Evolutionary conservation across 2,888 invertebrate genomes (phyloP).

Genomic region (Catonia carolina): DNA sequence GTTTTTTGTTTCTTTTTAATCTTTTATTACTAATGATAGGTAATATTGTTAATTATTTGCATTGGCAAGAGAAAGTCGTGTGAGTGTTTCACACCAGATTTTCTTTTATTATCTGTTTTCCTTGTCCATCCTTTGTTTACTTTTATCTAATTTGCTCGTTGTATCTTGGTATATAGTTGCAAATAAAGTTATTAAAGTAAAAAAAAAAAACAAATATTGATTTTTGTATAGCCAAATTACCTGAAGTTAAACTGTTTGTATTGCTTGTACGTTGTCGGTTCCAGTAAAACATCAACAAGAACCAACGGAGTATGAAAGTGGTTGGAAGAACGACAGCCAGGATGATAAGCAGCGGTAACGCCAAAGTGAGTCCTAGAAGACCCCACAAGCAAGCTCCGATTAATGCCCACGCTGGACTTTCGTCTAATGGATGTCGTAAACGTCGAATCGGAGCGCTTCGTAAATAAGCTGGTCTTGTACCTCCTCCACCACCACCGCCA

Average conservation of each 20-base stretch:
- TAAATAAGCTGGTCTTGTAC: constrained; percentile 31
- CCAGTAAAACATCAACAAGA: constrained; percentile 31
- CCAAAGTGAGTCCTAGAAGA: constrained; percentile 42
- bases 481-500: too few species aligned
- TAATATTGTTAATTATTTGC: too few species aligned
- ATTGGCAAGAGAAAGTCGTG: too few species aligned
- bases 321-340: constrained; percentile 40
- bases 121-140: too few species aligned
- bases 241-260: constrained; percentile 25
- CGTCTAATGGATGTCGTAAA: constrained; percentile 43
- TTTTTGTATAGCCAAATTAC: constrained; percentile 26
- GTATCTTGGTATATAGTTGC: too few species aligned
- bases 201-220: too few species aligned
- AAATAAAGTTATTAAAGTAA: too few species aligned
- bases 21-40: too few species aligned
- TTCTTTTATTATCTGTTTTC: too few species aligned
- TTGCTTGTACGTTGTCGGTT: constrained; percentile 21
- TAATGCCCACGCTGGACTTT: constrained; percentile 40
- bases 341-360: constrained; percentile 40
- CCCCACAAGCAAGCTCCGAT: constrained; percentile 40
- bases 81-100: too few species aligned
- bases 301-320: constrained; percentile 30
- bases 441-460: constrained; percentile 42
- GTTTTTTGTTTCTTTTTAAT: too few species aligned
- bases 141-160: too few species aligned